Evolutionary conservation across 1,140 invertebrate species (phyloP).

Genomic region (Octopus sinensis): DNA sequence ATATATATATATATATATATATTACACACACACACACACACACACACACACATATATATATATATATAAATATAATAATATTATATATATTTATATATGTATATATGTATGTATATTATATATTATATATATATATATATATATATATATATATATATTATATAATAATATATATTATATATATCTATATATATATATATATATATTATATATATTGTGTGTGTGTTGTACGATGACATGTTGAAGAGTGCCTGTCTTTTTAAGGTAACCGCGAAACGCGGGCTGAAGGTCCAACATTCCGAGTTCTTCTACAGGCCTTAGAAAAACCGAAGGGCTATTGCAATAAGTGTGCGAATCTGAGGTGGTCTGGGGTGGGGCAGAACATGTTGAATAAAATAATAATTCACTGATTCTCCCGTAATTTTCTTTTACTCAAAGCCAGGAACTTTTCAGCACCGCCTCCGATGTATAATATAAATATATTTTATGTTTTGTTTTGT

Average conservation of each 20-base stretch:
- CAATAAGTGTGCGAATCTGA: too few species aligned
- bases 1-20: slow-evolving; percentile 1
- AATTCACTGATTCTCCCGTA: too few species aligned
- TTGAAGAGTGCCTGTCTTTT: too few species aligned
- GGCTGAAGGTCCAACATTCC: too few species aligned
- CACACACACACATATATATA: background rate
- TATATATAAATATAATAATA: background rate
- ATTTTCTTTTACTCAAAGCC: too few species aligned
- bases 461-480: background rate
- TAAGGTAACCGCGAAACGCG: too few species aligned
- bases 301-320: too few species aligned
- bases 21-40: background rate
- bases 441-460: too few species aligned
- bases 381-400: too few species aligned
- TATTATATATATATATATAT: background rate
- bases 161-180: background rate
- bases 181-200: background rate
- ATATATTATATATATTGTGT: background rate
- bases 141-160: background rate
- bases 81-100: background rate
- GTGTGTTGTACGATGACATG: too few species aligned
- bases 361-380: too few species aligned
- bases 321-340: too few species aligned
- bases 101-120: background rate
- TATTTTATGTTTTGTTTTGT: slow-evolving; percentile 13